These are phyloP conservation scores for Ostrea edulis DNA, from an alignment of 1,140 invertebrate genomes.

Conservation along the genomic window DNA sequence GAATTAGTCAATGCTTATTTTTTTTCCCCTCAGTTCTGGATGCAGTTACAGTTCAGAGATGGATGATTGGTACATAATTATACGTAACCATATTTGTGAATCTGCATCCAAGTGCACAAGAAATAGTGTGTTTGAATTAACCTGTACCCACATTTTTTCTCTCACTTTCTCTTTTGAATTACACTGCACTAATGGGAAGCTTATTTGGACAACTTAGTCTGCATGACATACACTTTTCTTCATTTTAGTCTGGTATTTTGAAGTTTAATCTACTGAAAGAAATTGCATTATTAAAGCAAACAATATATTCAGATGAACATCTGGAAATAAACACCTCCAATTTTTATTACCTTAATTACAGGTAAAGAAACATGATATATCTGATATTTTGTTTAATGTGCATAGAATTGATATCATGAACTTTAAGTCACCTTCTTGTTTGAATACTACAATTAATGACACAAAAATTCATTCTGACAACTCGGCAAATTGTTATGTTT, in stretches of 20 bases:
- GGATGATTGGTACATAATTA: neutral
- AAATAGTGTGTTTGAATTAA: neutral
- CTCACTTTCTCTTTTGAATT: neutral
- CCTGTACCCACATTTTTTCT: neutral
- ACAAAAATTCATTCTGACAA: too few relatives aligned
- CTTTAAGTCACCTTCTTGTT: too few relatives aligned
- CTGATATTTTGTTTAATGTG: too few relatives aligned
- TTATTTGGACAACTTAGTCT: neutral
- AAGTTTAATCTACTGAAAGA: neutral
- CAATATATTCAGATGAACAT: too few relatives aligned
- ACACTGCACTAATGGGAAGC: neutral
- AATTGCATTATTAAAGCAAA: too few relatives aligned
- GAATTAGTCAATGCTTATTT: neutral
- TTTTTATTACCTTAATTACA: too few relatives aligned
- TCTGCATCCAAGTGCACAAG: neutral
- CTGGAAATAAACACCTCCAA: too few relatives aligned
- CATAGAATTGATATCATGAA: too few relatives aligned
- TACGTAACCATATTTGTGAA: neutral
- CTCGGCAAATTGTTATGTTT: too few relatives aligned
- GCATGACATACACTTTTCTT: neutral
- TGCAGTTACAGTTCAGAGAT: constrained; percentile 19
- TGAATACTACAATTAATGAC: too few relatives aligned
- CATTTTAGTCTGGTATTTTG: neutral
- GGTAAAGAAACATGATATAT: too few relatives aligned
- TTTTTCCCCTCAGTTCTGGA: neutral